Conservation (phyloP, 2,113 vertebrate genomes). For the Ciconia maguari region DNA sequence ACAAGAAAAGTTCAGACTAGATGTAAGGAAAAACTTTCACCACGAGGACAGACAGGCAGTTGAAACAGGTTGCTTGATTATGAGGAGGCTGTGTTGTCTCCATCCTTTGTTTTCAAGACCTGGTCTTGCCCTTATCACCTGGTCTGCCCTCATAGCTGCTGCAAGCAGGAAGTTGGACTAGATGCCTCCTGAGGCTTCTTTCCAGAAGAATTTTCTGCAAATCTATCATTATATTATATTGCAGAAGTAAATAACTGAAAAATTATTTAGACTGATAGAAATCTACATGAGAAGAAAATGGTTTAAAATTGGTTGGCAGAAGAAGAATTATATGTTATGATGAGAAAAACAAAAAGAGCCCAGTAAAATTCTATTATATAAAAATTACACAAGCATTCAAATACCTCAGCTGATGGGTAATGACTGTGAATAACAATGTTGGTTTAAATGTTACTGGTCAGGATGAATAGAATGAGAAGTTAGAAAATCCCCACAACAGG, state of each 20-base stretch:
- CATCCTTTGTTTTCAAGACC: neutral
- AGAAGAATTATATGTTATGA: neutral
- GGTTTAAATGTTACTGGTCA: neutral
- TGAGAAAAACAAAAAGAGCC: neutral
- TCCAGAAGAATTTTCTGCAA: neutral
- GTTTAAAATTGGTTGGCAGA: neutral
- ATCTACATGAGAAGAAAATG: neutral
- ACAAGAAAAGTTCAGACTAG: neutral
- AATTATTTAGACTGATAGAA: neutral
- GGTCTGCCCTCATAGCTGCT: neutral
- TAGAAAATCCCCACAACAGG: neutral
- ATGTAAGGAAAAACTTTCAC: neutral
- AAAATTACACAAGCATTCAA: neutral
- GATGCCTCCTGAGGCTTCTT: neutral
- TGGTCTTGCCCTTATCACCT: too few species aligned
- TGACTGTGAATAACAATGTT: neutral
- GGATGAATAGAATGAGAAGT: neutral
- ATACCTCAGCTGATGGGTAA: neutral
- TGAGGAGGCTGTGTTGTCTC: neutral
- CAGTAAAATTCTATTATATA: neutral
- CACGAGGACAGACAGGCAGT: neutral
- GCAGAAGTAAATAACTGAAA: neutral
- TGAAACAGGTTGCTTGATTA: neutral
- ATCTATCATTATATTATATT: neutral
- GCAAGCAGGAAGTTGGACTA: neutral